Evolutionary conservation across 2,888 invertebrate genomes (phyloP).

Genomic region (Mallateleia sp.): DNA sequence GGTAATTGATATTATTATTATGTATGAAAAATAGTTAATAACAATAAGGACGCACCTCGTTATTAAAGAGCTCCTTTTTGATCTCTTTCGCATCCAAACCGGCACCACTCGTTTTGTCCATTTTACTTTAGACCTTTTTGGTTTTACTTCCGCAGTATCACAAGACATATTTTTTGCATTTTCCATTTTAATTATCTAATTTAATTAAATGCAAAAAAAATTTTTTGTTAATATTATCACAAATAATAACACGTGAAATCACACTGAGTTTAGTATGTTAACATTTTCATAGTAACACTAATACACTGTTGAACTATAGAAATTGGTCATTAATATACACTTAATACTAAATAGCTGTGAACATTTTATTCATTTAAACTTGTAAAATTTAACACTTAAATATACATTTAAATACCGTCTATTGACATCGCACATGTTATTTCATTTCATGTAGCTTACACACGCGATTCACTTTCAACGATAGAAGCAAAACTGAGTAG

Average conservation of each 20-base stretch:
- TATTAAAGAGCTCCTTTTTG: conserved; percentile 10
- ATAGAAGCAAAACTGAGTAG: conserved; percentile 45
- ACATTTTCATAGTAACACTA: too few species aligned
- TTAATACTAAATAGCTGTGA: too few species aligned
- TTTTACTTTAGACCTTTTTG: conserved; percentile 5
- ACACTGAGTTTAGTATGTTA: too few species aligned
- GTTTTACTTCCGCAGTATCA: not conserved
- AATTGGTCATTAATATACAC: too few species aligned
- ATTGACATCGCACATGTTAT: not conserved
- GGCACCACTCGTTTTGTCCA: conserved; percentile 14
- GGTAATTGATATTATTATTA: too few species aligned
- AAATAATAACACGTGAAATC: too few species aligned
- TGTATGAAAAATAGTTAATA: too few species aligned
- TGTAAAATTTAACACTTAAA: not conserved
- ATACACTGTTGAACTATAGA: too few species aligned
- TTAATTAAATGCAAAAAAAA: not conserved
- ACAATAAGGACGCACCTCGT: too few species aligned
- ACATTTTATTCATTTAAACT: too few species aligned
- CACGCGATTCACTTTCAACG: conserved; percentile 36
- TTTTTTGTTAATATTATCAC: too few species aligned
- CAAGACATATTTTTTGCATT: not conserved
- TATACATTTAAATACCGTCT: not conserved
- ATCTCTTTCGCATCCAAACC: conserved; percentile 19
- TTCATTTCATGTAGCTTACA: not conserved
- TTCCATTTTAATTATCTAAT: conserved; percentile 30